Conservation (phyloP, 2,113 vertebrate genomes). For the Rhabdomys dilectus region DNA sequence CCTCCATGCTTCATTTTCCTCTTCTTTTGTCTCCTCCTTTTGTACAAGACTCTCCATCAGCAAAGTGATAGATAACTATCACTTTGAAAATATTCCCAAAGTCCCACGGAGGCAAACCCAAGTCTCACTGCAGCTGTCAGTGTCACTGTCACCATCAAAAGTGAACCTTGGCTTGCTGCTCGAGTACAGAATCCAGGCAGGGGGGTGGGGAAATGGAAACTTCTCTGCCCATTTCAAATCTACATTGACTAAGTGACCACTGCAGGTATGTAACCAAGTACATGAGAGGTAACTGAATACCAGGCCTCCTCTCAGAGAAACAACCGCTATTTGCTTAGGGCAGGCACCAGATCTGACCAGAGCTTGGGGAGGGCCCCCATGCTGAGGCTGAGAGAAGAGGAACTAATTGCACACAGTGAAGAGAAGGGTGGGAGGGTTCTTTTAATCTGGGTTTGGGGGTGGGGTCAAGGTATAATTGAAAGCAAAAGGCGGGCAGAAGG, state of each 20-base stretch:
- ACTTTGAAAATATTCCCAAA: neutral
- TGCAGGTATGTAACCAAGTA: fast-evolving
- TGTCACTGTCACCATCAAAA: neutral
- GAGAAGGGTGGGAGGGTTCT: neutral
- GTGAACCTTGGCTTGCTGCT: neutral
- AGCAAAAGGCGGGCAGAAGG: neutral
- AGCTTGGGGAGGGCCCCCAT: neutral
- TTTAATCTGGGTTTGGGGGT: neutral
- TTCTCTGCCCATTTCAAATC: fast-evolving
- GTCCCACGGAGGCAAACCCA: neutral
- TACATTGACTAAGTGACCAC: no score
- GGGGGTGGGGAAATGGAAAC: neutral
- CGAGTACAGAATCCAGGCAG: neutral
- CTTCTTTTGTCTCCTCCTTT: constrained; percentile 18
- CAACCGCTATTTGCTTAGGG: neutral
- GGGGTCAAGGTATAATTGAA: neutral
- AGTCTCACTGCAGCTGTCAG: neutral
- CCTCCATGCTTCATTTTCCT: neutral
- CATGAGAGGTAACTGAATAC: fast-evolving
- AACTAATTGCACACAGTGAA: neutral
- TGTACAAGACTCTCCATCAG: neutral
- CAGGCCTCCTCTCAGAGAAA: neutral
- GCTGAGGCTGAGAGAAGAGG: neutral
- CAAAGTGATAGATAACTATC: neutral
- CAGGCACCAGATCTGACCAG: fast-evolving